Percentiles rank a stretch among this genome's conserved stretches.
Conservation (phyloP, 2,113 vertebrate genomes). For the Pteropus alecto region DNA sequence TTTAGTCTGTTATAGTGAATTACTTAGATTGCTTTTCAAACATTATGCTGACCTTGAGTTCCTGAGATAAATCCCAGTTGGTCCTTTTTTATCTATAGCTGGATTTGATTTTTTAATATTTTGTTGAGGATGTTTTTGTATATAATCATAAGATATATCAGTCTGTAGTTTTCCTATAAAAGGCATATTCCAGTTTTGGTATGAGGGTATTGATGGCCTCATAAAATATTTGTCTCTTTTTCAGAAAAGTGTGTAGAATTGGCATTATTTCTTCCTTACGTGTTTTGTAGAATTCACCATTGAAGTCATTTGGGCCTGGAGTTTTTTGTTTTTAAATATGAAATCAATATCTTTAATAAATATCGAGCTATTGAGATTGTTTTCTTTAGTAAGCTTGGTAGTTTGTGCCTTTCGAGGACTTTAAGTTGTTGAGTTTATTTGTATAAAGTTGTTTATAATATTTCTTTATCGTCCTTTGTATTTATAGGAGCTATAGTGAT, state of each 20-base stretch:
- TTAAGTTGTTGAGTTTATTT: background rate
- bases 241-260: background rate
- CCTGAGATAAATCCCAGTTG: background rate
- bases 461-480: background rate
- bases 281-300: background rate
- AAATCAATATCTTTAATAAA: background rate
- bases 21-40: background rate
- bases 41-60: background rate
- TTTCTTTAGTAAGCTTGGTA: constrained; percentile 7
- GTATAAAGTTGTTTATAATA: background rate
- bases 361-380: background rate
- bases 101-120: background rate
- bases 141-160: background rate
- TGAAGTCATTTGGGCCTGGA: background rate
- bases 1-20: background rate
- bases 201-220: background rate
- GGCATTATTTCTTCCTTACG: background rate
- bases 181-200: background rate
- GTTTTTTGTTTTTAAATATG: background rate
- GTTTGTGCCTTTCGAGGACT: background rate
- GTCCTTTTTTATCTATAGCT: background rate
- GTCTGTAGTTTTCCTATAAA: background rate
- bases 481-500: background rate
- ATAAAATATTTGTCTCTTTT: background rate
- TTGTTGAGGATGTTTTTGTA: background rate